Base-by-base conservation (phyloP, 2,113 vertebrate genomes). In the Cyprinodon variegatus region DNA sequence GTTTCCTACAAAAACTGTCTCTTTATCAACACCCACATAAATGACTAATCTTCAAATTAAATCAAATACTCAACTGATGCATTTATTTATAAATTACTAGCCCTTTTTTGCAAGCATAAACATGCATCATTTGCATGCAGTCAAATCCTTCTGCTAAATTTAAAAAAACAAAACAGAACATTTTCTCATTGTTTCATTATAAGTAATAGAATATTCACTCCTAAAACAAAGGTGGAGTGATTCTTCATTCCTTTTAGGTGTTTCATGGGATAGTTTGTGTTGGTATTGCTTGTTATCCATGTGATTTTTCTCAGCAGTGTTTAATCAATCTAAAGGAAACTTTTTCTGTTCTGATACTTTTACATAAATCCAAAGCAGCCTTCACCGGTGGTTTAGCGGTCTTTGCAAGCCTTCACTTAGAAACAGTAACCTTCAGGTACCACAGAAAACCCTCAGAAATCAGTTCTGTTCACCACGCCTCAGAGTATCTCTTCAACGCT, bases 351-450 rank as follows among this genome's bases (percentile, higher is more conserved):
- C 15, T 57, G 40, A 65, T 75, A 76, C 66, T 20, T 76, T 53
- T 17, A 15, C 66, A 45, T 57, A 73, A 75, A 73, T 74, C 72
- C 76, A 71, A 66, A 36, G 68, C 72, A 88, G 85, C 82, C 78
- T 87, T 90, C 78, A 48, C 36, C 53, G 86, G 73, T 74, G 72
- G 81, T 76, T 88, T 79, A 36, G 67, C 17, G 7, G 77, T 74
- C 63, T 74, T 81, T 78, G 81, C 29, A 60, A 84, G 86, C 86
- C 78, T 88, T 91, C 83, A 83, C 70, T 69, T 69, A 65, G 3
- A 83, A 78, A 76, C 84, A 48, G 77, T 70, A 81, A 86, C 76
- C 81, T 90, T 91, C 89, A 89, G 87, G 88, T 89, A 89, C 76
- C 4, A 13, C 83, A 74, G 41, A 65, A 76, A 84, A 76, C 67